These are phyloP conservation scores for Rhaphigaster nebulosa DNA, from an alignment of 2,888 invertebrate species.

Conservation along the genomic window DNA sequence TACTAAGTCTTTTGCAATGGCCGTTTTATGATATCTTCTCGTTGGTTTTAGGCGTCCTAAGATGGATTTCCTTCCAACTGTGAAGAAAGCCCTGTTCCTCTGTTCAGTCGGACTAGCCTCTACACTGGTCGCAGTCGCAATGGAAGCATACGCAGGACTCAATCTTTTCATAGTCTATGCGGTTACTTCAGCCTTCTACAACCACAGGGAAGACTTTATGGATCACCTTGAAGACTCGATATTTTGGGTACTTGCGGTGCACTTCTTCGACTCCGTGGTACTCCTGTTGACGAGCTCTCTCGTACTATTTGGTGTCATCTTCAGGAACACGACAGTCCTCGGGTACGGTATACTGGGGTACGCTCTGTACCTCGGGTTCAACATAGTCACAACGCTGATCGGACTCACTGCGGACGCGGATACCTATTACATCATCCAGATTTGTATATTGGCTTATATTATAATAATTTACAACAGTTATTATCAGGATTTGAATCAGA, in stretches of 20 bases:
- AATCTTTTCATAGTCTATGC: not conserved
- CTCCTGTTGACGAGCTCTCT: not conserved
- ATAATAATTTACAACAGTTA: not conserved
- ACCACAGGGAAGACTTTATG: not conserved
- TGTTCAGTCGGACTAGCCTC: not conserved
- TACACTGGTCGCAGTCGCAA: not conserved
- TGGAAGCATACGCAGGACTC: not conserved
- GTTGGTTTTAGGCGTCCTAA: no score
- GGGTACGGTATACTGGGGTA: not conserved
- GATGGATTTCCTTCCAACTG: not conserved
- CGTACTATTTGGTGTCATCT: not conserved
- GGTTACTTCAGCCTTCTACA: not conserved
- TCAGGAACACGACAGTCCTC: not conserved
- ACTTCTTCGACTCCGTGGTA: not conserved
- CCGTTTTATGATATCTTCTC: no score
- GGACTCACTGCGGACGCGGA: not conserved
- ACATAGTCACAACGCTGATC: not conserved
- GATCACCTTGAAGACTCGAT: not conserved
- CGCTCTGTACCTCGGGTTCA: not conserved
- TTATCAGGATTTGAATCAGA: not conserved
- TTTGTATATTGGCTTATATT: not conserved
- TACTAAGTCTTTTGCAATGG: no score
- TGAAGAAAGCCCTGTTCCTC: not conserved
- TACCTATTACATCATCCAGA: not conserved
- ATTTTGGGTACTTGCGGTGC: not conserved